phyloP scores from a whole-genome alignment of 2,888 invertebrate species.

The Hipparchia sbordonii region DNA sequence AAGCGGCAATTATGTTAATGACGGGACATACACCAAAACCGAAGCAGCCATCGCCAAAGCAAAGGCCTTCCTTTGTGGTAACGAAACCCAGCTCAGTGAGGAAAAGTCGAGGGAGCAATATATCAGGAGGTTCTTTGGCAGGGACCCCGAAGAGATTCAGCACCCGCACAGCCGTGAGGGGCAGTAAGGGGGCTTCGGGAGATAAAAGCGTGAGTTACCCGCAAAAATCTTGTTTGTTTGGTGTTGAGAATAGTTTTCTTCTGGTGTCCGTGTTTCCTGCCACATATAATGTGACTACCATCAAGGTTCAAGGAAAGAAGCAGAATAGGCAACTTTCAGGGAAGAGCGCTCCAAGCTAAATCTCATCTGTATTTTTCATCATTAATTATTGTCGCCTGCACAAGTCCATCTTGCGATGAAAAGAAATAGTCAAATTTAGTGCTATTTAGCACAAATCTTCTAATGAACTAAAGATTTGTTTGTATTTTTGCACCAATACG shows the following conservation, averaged over 20 bases:
- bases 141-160: slow-evolving; percentile 4
- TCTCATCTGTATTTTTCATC: too few species aligned
- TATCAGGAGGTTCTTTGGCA: not conserved
- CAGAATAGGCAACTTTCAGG: too few species aligned
- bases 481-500: not conserved
- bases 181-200: not conserved
- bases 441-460: not conserved
- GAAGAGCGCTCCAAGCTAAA: too few species aligned
- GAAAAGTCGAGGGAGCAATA: not conserved
- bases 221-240: not conserved
- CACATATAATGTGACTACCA: too few species aligned
- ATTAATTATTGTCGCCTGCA: too few species aligned
- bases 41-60: slow-evolving; percentile 28
- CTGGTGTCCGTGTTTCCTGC: too few species aligned
- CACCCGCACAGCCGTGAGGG: not conserved
- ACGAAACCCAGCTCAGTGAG: slow-evolving; percentile 1
- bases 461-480: not conserved
- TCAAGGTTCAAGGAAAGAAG: too few species aligned
- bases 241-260: too few species aligned
- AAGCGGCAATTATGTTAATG: slow-evolving; percentile 74
- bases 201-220: slow-evolving; percentile 11
- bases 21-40: slow-evolving; percentile 65
- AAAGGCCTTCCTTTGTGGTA: not conserved
- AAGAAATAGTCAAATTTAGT: not conserved
- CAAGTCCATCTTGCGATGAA: too few species aligned